Conservation (phyloP, 2,797 vertebrate species). For the Sphenopsis melanotis region DNA sequence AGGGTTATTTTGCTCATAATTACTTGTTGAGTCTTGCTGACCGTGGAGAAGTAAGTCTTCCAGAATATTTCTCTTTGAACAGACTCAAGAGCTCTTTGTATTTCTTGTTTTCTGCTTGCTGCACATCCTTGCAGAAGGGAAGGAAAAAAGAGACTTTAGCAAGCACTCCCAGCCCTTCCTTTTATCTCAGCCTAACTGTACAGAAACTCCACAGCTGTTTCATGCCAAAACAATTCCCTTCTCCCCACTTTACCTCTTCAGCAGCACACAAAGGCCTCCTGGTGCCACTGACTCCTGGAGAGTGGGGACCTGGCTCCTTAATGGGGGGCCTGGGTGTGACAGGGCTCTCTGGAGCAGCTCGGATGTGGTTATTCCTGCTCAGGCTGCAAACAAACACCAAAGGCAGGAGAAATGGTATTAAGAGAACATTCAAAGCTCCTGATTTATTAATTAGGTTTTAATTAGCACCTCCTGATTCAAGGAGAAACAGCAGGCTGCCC, state of each 20-base stretch:
- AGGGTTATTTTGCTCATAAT: neutral
- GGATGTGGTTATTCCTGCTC: neutral
- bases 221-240: neutral
- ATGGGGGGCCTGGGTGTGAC: conserved; percentile 20
- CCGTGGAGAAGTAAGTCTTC: neutral
- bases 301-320: conserved; percentile 5
- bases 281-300: conserved; percentile 22
- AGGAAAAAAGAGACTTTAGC: neutral
- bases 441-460: neutral
- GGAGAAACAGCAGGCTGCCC: neutral
- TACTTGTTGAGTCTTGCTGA: conserved; percentile 45
- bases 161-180: neutral
- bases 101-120: conserved; percentile 69
- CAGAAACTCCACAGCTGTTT: neutral
- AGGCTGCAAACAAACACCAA: conserved; percentile 26
- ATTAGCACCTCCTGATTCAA: neutral
- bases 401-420: neutral
- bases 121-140: conserved; percentile 49
- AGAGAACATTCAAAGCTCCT: neutral
- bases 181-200: neutral
- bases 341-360: neutral
- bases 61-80: conserved; percentile 58
- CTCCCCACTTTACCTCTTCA: conserved; percentile 64
- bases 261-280: conserved; percentile 62
- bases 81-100: conserved; percentile 65